phyloP scores from a whole-genome alignment of 2,113 vertebrate species.

The Alosa alosa region DNA sequence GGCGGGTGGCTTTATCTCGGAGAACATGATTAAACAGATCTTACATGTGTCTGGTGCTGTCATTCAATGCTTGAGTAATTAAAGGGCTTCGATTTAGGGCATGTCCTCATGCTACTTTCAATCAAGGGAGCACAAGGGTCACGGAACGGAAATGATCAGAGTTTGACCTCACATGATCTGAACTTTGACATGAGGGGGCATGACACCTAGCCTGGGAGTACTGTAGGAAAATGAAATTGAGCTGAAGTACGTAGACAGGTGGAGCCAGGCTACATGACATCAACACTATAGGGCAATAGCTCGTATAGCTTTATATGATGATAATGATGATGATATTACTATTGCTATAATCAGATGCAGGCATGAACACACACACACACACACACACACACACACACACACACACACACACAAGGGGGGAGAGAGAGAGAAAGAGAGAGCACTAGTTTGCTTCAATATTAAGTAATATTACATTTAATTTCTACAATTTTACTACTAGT shows the following conservation, averaged over 20 bases:
- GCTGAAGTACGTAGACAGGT: too few relatives aligned
- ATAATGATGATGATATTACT: too few relatives aligned
- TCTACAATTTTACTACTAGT: too few relatives aligned
- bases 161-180: not conserved
- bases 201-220: too few relatives aligned
- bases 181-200: not conserved
- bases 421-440: too few relatives aligned
- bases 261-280: too few relatives aligned
- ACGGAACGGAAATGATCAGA: not conserved
- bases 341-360: not conserved
- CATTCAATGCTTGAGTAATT: not conserved
- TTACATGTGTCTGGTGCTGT: slow-evolving; percentile 9
- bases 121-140: not conserved
- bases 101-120: not conserved
- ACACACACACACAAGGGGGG: not conserved
- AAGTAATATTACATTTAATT: too few relatives aligned
- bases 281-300: too few relatives aligned
- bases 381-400: not conserved
- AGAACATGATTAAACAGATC: slow-evolving; percentile 16
- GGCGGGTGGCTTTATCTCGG: slow-evolving; percentile 5
- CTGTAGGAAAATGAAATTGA: too few relatives aligned
- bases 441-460: too few relatives aligned
- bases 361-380: not conserved
- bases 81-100: not conserved
- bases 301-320: too few relatives aligned